Evolutionary conservation across 2,113 vertebrate genomes (phyloP), one percentile per base, ranked within the genome.

Genomic region (Eonycteris spelaea): DNA sequence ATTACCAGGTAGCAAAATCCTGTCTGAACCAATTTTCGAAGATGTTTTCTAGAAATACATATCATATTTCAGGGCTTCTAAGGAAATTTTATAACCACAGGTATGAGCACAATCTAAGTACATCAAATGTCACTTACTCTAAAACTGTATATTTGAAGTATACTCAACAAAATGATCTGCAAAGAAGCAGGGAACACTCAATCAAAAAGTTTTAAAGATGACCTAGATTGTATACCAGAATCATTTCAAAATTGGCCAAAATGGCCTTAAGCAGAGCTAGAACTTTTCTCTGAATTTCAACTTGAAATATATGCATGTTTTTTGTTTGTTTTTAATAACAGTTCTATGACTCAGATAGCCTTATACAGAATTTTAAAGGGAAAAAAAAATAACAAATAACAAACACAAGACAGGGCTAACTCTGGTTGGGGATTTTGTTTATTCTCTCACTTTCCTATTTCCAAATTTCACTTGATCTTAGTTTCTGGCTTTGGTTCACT

Each of bases 251-350:
- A 85, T 71, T 86, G 70, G 30, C 12, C 30, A 79, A 79, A 96
- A 84, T 73, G 30, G 12, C 22, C 90, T 82, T 19, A 82, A 71
- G 28, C 21, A 85, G 10, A 33, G 63, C 53, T 53, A 86, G 33
- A 96, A 59, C 6, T 84, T 63, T 92, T 95, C 71, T 95, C 63
- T 96, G 57, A 91, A 43, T 86, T 86, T 79, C 86, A 93, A 51
- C 9, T 71, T 83, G 13, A 78, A 80, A 95, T 93, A 82, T 11
- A 82, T 33, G 21, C 18, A 55, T n/a, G 9, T 4, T 30, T 91
- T 96, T 59, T 70, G 15, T 51, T 55, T 3, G 61, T 84, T 68
- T 35, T 51, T 5, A 74, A 80, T 70, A 35, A 35, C 6, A 26
- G 11, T 33, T 68, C 33, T 55, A 3, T 77, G 45, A 86, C 28